These are phyloP conservation scores for Eulacestoma nigropectus DNA, from an alignment of 2,113 vertebrate genomes.

Conservation along the genomic window DNA sequence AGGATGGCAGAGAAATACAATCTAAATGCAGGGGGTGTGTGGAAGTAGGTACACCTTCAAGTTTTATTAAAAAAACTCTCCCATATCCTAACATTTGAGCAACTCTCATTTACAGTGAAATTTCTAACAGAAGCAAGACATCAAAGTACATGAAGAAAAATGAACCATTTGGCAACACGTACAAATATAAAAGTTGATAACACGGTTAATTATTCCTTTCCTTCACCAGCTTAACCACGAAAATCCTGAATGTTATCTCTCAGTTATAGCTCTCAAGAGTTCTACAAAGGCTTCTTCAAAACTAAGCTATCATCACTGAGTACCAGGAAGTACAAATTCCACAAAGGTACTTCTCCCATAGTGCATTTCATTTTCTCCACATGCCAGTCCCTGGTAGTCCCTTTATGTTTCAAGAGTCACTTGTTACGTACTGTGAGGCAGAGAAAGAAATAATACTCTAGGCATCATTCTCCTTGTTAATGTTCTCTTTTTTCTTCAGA, in stretches of 20 bases:
- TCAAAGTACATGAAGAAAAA: not conserved
- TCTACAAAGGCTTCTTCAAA: not conserved
- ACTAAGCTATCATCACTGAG: not conserved
- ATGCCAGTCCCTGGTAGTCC: not conserved
- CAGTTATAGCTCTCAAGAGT: not conserved
- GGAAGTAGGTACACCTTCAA: not conserved
- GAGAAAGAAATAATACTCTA: not conserved
- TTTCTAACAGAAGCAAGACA: not conserved
- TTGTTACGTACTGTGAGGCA: not conserved
- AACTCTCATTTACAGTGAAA: not conserved
- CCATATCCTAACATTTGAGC: not conserved
- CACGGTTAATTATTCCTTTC: not conserved
- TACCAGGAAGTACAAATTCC: not conserved
- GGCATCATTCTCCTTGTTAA: not conserved
- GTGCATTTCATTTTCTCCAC: not conserved
- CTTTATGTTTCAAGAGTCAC: not conserved
- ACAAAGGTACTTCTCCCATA: not conserved
- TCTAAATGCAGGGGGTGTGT: fast-evolving
- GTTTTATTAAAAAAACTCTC: not conserved
- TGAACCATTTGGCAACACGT: not conserved
- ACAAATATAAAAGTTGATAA: not conserved
- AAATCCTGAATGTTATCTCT: not conserved
- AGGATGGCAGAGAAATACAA: not conserved
- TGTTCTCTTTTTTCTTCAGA: not conserved
- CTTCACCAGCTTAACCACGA: not conserved